These are phyloP conservation scores for Odontomyia ornata DNA, from an alignment of 2,888 invertebrate species.

Conservation along the genomic window DNA sequence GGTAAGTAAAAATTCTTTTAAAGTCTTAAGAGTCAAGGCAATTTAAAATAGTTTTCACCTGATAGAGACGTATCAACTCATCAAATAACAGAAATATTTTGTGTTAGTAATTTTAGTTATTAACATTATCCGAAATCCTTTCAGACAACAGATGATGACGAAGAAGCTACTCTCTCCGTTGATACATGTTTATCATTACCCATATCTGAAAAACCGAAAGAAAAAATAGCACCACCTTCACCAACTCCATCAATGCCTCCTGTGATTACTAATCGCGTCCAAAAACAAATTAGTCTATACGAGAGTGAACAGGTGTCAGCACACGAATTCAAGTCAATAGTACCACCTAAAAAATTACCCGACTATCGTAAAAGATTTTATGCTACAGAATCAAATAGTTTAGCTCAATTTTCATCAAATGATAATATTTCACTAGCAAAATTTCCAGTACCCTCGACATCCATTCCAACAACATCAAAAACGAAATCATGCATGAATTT, in stretches of 20 bases:
- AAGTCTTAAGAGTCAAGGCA: too few relatives aligned
- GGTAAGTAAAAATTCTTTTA: constrained; percentile 66
- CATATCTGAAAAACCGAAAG: background rate
- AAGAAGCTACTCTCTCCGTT: constrained; percentile 69
- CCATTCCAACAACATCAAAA: constrained; percentile 39
- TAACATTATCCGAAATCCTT: constrained; percentile 21
- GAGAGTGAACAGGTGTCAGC: constrained; percentile 52
- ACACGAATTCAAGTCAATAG: constrained; percentile 36
- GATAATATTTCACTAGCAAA: constrained; percentile 43
- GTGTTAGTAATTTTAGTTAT: too few relatives aligned
- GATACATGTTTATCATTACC: constrained; percentile 63
- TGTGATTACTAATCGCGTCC: constrained; percentile 50
- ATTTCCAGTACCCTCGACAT: background rate
- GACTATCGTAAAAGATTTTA: constrained; percentile 40
- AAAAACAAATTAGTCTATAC: constrained; percentile 61
- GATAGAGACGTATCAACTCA: too few relatives aligned
- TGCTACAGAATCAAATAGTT: constrained; percentile 10
- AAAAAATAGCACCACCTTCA: constrained; percentile 48
- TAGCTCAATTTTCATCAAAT: constrained; percentile 45
- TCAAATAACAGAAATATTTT: too few relatives aligned
- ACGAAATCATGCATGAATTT: constrained; percentile 52
- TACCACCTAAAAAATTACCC: constrained; percentile 39
- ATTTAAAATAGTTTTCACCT: too few relatives aligned
- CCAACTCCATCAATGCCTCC: constrained; percentile 54
- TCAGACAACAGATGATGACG: constrained; percentile 66